These are phyloP conservation scores for Trachelus tabidus DNA, from an alignment of 2,888 invertebrate genomes.

Conservation along the genomic window DNA sequence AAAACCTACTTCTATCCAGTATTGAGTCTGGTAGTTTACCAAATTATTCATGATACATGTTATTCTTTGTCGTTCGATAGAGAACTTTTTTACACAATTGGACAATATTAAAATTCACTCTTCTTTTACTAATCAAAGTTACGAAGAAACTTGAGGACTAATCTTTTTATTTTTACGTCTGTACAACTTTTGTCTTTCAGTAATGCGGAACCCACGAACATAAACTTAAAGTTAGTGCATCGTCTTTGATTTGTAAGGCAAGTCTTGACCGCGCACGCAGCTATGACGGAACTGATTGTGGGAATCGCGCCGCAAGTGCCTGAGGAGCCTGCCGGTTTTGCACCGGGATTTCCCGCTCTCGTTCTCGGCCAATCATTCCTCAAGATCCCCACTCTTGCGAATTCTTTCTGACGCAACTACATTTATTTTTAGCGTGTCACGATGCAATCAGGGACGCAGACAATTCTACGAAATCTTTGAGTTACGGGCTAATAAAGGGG, in stretches of 20 bases:
- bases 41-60: no score
- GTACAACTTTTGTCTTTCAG: not conserved
- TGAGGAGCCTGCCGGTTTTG: conserved; percentile 35
- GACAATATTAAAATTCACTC: no score
- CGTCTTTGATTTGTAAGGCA: not conserved
- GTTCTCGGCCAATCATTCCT: conserved; percentile 42
- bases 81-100: no score
- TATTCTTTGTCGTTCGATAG: no score
- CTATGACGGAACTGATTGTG: not conserved
- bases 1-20: no score
- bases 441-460: not conserved
- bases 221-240: not conserved
- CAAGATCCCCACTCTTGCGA: conserved; percentile 11
- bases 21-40: no score
- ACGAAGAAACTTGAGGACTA: no score
- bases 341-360: conserved; percentile 57
- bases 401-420: conserved; percentile 25
- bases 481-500: not conserved
- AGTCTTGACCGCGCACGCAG: not conserved
- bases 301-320: not conserved
- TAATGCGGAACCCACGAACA: not conserved
- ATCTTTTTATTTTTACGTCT: no score
- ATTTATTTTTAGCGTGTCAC: conserved; percentile 6
- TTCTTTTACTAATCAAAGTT: no score
- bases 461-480: not conserved